Evolutionary conservation across 1,140 invertebrate genomes (phyloP).

Genomic region (Globodera ellingtonae): DNA sequence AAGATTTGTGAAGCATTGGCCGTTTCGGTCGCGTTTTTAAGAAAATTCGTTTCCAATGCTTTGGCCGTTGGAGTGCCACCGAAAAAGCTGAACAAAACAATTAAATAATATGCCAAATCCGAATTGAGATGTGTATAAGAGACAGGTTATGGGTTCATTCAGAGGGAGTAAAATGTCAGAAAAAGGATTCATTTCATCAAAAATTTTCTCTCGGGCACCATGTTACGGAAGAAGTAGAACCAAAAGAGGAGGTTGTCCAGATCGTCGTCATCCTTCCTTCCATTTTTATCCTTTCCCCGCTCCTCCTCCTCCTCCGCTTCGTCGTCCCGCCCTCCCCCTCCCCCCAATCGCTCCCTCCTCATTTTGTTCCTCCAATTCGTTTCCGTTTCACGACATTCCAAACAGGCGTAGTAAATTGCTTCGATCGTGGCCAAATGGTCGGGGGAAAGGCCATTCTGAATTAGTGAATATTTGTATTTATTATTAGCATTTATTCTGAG

Average conservation of each 20-base stretch:
- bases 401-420: constrained; percentile 62
- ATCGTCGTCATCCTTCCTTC: constrained; percentile 24
- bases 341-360: not conserved
- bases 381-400: constrained; percentile 44
- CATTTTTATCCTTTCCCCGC: not conserved
- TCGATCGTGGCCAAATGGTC: constrained; percentile 61
- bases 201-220: not conserved
- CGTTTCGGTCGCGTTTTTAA: not conserved
- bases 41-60: not conserved
- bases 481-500: too few species aligned
- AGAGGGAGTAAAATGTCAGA: too few species aligned
- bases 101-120: not conserved
- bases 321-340: constrained; percentile 10
- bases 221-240: constrained; percentile 52
- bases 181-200: not conserved
- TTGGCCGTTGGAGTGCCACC: too few species aligned
- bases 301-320: not conserved
- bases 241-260: constrained; percentile 63
- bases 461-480: not conserved
- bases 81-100: not conserved
- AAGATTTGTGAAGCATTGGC: not conserved
- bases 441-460: constrained; percentile 47
- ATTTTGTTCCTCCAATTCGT: not conserved
- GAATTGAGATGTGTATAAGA: too few species aligned
- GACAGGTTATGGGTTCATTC: too few species aligned